Base-by-base conservation (phyloP, 2,888 invertebrate species). In the Scaptomyza cyrtandrae region DNA sequence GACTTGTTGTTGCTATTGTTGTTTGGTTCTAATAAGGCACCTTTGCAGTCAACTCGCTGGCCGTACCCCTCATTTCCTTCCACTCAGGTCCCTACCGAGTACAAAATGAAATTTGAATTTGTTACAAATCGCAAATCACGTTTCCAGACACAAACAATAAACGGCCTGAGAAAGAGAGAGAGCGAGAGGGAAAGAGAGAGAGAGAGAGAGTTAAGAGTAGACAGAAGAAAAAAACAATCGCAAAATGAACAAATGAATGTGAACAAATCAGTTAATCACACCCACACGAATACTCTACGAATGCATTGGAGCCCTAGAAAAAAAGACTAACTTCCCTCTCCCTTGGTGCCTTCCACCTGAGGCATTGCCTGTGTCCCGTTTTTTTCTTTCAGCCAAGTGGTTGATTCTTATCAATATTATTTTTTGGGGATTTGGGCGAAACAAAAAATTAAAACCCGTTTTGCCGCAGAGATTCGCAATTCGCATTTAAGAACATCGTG, bases 241-340 rank as follows among this genome's bases (percentile, higher is more conserved):
- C 63, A 57, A 87, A 89, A 87, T 87, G 79, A 87, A 87, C 89
- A 84, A 89, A 84, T 84, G 83, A 90, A 86, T 91, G 91, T 90
- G 91, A 89, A 90, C 91, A 91, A 90, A 90, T 90, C 90, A 88
- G 89, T 90, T 88, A 90, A 91, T 90, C 90, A 90, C 91, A 91
- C 90, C 90, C 88, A 90, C 91, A 90, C 90, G 81, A 85, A 72
- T 61, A 46, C 63, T 45, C 71, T 53, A 39, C 58, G 56, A 54
- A 49, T 55, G 58, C 71, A 55, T 39, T 3, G 39, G 37, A 45
- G 60, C 78, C 68, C 60, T 58, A 29, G 3, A 49, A 13, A 33
- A 35, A 29, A 14, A 48, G 44, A 41, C 24, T 24, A 24, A 24
- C 33, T 41, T 37, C 10, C 52, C 27, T 7, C 35, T 35, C 14